Base-by-base conservation (phyloP, 2,113 vertebrate species). In the Marcusenius ussheri region DNA sequence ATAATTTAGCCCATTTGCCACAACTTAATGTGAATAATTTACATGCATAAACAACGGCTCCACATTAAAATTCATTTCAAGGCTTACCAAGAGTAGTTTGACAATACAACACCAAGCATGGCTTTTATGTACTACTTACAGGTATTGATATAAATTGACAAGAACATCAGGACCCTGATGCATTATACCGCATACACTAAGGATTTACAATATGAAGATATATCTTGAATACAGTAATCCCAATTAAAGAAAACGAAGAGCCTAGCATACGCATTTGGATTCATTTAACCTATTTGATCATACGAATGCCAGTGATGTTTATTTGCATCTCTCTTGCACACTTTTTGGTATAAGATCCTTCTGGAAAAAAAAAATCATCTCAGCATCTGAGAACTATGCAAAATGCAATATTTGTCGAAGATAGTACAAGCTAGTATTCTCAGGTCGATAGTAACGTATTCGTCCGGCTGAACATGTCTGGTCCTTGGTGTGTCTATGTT, bases 271-370 rank as follows among this genome's bases (percentile, higher is more conserved):
- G 84, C 7, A 53, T 46, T 84, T 80, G n/a, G 83, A 89, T 39
- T 83, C 47, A 83, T 90, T 49, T 86, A 80, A 77, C 53, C 46
- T 49, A 87, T 85, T n/a, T 42, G 51, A 51, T 50, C 35, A 70
- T 49, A 89, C 58, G 42, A 47, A 27, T 89, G 62, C 51, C 87
- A 66, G 39, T 50, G n/a, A 77, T 62, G 56, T 17, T 50, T 45
- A 31, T 66, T 49, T 83, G 62, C 45, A 74, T 42, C 15, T 62
- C 80, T 62, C 77, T 89, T 4, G 3, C 51, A 51, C 50, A 56
- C 83, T 66, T 88, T 91, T 91, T 91, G 90, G 90, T 91, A 86
- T 89, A 87, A 51, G 46, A 91, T 91, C 58, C 62, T 89, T 87
- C 80, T 83, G 49, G 83, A 58, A 19, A 83, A 83, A 83, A 83